phyloP scores from a whole-genome alignment of 2,113 vertebrate genomes.

The Thryonomys swinderianus region DNA sequence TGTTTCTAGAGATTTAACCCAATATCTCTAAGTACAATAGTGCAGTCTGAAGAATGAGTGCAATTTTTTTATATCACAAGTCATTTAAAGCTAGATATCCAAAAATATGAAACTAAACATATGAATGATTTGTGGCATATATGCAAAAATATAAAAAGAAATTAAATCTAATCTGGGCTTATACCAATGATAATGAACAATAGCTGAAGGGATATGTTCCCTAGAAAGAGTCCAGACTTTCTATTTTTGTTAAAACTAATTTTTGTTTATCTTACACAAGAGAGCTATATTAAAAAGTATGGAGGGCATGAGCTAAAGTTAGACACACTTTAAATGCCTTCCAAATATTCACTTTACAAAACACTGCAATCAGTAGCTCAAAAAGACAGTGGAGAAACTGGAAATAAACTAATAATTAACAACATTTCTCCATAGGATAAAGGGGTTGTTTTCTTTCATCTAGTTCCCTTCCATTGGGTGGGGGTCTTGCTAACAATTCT shows the following conservation, averaged over 20 bases:
- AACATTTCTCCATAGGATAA: background rate
- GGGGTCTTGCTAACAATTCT: background rate
- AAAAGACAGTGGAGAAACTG: background rate
- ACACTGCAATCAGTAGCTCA: background rate
- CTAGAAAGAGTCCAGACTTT: background rate
- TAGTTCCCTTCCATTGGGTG: background rate
- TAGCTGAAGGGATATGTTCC: background rate
- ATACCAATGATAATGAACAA: background rate
- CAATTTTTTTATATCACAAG: constrained; percentile 18
- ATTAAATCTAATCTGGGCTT: background rate
- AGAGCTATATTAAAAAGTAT: constrained; percentile 21
- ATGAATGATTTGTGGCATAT: background rate
- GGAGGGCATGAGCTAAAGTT: background rate
- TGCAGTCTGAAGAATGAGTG: constrained; percentile 46
- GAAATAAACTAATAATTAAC: background rate
- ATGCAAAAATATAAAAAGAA: background rate
- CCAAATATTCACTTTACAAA: background rate
- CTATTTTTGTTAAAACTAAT: background rate
- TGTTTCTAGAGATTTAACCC: constrained; percentile 58
- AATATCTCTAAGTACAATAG: constrained; percentile 47
- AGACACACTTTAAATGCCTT: background rate
- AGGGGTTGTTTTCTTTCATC: constrained; percentile 34
- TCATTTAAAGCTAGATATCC: constrained; percentile 76
- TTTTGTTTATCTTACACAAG: constrained; percentile 29
- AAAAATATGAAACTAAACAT: constrained; percentile 52